Evolutionary conservation across 2,888 invertebrate genomes (phyloP).

Genomic region (Meganola albula): DNA sequence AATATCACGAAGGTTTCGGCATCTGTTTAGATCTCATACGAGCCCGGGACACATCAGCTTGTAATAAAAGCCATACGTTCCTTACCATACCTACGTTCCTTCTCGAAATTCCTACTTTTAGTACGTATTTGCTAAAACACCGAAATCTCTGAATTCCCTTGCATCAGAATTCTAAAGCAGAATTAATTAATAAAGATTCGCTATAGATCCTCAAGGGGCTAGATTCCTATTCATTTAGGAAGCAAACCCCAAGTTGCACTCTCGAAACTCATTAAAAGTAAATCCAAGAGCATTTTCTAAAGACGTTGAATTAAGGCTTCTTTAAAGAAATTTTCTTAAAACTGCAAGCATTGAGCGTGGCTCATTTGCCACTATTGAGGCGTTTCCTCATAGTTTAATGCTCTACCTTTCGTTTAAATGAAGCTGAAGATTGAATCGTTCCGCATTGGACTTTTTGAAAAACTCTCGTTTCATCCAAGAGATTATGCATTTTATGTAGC

Average conservation of each 20-base stretch:
- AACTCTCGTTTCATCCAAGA: slow-evolving; percentile 26
- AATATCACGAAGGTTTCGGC: no score
- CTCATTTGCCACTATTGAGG: slow-evolving; percentile 73
- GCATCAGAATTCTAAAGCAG: background rate
- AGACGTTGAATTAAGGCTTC: slow-evolving; percentile 70
- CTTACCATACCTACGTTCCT: no score
- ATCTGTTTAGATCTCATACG: no score
- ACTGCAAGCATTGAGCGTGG: slow-evolving; percentile 61
- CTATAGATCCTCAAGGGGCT: slow-evolving; percentile 33
- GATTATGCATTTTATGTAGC: slow-evolving; percentile 28
- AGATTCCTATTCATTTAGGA: slow-evolving; percentile 62
- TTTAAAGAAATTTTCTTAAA: slow-evolving; percentile 68
- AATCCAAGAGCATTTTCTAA: slow-evolving; percentile 72
- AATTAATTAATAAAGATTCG: slow-evolving; percentile 30
- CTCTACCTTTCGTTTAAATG: slow-evolving; percentile 50
- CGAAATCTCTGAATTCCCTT: no score
- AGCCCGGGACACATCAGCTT: no score
- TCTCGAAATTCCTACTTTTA: no score
- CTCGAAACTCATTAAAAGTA: slow-evolving; percentile 76
- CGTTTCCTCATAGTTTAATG: slow-evolving; percentile 53
- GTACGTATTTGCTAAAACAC: no score
- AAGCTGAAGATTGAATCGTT: slow-evolving; percentile 51
- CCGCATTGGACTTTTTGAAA: slow-evolving; percentile 40
- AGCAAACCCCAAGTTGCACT: slow-evolving; percentile 68
- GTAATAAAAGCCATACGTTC: no score